A percentile compares a stretch with the other conserved stretches of the same genome.
phyloP scores from a whole-genome alignment of 30 jellyfish, hydroid and myxozoan genomes.

The Cassiopea andromeda region DNA sequence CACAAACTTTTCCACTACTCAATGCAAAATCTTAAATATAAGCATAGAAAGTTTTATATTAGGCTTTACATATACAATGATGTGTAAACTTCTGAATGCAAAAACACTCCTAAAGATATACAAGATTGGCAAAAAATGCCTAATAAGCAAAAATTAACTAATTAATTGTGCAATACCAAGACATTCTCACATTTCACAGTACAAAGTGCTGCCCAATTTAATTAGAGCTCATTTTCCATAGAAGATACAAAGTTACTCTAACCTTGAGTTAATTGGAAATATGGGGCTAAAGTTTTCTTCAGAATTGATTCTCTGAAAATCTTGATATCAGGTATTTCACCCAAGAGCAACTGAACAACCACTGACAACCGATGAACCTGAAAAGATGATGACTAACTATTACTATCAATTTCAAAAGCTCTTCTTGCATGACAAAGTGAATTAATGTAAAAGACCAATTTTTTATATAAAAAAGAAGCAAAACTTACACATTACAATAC shows the following conservation, averaged over 20 bases:
- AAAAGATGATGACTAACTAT: background rate
- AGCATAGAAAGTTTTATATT: no score
- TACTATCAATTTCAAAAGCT: background rate
- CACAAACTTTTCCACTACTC: no score
- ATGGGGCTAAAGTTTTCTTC: slow-evolving; percentile 94
- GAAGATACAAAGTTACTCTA: background rate
- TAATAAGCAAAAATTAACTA: no score
- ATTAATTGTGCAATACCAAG: no score
- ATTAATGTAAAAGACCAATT: background rate
- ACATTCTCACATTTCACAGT: no score
- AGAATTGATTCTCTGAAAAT: slow-evolving; percentile 80
- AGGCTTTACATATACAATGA: no score
- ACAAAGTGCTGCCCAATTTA: background rate
- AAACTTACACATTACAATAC: background rate
- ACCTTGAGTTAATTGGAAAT: slow-evolving; percentile 93
- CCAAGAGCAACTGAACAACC: slow-evolving; percentile 92
- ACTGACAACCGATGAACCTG: slow-evolving; percentile 92
- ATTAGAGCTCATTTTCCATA: background rate
- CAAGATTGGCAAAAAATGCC: no score
- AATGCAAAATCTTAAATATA: no score
- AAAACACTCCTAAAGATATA: no score
- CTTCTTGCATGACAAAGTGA: background rate
- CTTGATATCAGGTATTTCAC: slow-evolving; percentile 96
- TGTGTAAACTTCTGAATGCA: no score
- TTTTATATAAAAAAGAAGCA: background rate